Base-by-base conservation (phyloP, 1,140 invertebrate genomes). In the Ceratosolen fusciceps region DNA sequence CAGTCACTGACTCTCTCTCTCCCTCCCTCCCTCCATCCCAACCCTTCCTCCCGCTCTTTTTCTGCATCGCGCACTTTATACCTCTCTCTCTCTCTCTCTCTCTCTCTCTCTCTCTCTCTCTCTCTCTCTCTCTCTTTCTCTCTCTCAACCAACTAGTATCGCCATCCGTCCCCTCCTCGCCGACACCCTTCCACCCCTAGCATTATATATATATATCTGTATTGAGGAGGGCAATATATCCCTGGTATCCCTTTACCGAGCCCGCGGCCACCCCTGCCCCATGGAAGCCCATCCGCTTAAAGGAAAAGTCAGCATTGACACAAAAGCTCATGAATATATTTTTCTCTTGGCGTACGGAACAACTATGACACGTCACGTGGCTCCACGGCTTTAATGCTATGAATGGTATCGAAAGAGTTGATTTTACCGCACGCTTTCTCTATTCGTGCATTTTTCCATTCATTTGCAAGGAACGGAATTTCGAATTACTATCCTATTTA, bases 291-390 rank as follows among this genome's bases (percentile, higher is more conserved):
- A 47, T 70, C 37, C 24, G 79, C 62, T 82, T 84, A 81, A 82
- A 74, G 74, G 81, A 79, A 72, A 82, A 85, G 78, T 77, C 81
- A 72, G 60, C 56, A 77, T 70, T 80, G 62, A 78, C 74, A 83
- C 77, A 74, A 65, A 77, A 83, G 16, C 74, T 83, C 79, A 79
- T 81, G 74, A 77, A 80, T 83, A 83, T 79, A 79, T 65, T 58
- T 43, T 73, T 49, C 34, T 79, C 58, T 80, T 56, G 34, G 37
- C 67, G 74, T 24, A 31, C 52, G 29, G 24, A 58, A 78, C 71
- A 80, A 76, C 78, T 70, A 67, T 49, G 54, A 16, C 73, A 43
- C 43, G 65, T 62, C 62, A 62, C 74, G 68, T 72, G 34, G 65
- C 60, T 75, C 73, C 47, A 31, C 29, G n/a, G 29, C 4, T 4